Conservation (phyloP, 2,888 invertebrate species). For the Seira musarum region DNA sequence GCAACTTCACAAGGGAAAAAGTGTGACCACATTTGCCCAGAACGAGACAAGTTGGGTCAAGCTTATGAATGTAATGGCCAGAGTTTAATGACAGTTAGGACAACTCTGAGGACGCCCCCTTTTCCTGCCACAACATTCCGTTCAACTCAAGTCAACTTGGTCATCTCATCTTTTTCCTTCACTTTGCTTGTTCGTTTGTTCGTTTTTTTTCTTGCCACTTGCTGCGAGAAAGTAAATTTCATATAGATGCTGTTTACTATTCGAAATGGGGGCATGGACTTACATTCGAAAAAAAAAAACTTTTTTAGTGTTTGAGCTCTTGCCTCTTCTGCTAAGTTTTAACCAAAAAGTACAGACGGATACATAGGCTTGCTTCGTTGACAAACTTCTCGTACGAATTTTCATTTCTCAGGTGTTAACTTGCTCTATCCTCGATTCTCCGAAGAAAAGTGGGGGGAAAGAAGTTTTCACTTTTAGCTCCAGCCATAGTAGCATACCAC, state of each 20-base stretch:
- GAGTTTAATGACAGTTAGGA: slow-evolving; percentile 32
- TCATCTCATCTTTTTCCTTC: not conserved
- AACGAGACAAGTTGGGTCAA: slow-evolving; percentile 24
- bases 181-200: not conserved
- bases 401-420: slow-evolving; percentile 19
- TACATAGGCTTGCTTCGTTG: not conserved
- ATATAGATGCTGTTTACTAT: not conserved
- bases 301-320: slow-evolving; percentile 4
- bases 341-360: not conserved
- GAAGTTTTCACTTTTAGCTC: slow-evolving; percentile 4
- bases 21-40: slow-evolving; percentile 19
- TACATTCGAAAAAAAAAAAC: not conserved
- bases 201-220: not conserved
- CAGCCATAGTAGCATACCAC: not conserved
- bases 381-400: slow-evolving; percentile 12
- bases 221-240: not conserved
- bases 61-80: slow-evolving; percentile 29
- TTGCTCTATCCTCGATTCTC: not conserved
- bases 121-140: slow-evolving; percentile 4
- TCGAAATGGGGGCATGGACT: not conserved
- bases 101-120: slow-evolving; percentile 12
- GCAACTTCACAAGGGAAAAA: slow-evolving; percentile 12
- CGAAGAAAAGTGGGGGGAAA: not conserved
- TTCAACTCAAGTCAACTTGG: not conserved
- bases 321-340: slow-evolving; percentile 2